Evolutionary conservation across 2,113 vertebrate species (phyloP).

Genomic region (Psammodynastes pulverulentus): DNA sequence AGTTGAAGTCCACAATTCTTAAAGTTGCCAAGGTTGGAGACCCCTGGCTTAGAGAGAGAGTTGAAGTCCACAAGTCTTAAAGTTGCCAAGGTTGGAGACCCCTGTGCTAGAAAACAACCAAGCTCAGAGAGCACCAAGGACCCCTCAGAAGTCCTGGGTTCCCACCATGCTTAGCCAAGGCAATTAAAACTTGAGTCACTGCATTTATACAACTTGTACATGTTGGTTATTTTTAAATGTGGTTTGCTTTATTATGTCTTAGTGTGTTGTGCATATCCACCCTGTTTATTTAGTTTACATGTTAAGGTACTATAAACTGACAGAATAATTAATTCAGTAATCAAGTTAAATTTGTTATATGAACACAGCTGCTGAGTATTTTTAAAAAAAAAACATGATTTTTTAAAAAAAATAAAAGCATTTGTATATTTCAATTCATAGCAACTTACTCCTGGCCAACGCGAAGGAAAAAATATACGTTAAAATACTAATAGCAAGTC

Average conservation of each 20-base stretch:
- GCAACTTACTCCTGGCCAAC: background rate
- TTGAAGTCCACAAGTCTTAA: too few species aligned
- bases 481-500: background rate
- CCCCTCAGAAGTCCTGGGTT: background rate
- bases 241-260: background rate
- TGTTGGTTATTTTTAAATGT: background rate
- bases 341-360: background rate
- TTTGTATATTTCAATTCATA: background rate
- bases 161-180: background rate
- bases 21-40: background rate
- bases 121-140: background rate
- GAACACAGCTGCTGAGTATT: background rate
- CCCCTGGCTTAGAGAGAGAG: too few species aligned
- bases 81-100: too few species aligned
- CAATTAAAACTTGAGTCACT: background rate
- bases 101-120: background rate
- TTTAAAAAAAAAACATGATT: background rate
- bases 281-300: background rate
- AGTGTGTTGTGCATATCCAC: background rate
- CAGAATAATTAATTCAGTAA: background rate
- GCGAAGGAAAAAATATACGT: background rate
- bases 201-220: background rate
- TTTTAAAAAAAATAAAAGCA: background rate
- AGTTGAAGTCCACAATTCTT: background rate
- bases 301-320: background rate